These are phyloP conservation scores for Odontophorus gujanensis DNA, from an alignment of 2,113 vertebrate genomes.

Conservation along the genomic window DNA sequence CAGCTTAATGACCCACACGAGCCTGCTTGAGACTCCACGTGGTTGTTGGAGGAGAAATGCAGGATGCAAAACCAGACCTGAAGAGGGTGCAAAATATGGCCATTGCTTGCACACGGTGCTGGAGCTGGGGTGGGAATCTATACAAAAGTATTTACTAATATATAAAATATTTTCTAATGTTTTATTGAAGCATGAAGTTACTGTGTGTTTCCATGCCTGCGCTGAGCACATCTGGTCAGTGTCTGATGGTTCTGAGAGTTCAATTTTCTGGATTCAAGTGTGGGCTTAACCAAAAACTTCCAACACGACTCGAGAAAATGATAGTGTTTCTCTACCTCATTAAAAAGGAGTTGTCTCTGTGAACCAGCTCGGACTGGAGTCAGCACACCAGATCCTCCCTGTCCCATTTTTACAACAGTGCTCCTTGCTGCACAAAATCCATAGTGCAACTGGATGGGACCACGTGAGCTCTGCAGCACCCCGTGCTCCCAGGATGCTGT, in stretches of 20 bases:
- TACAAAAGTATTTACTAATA: neutral
- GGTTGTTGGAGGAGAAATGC: neutral
- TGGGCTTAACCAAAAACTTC: neutral
- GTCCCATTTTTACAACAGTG: neutral
- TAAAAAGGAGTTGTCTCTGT: neutral
- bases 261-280: neutral
- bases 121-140: neutral
- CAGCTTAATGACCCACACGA: neutral
- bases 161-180: neutral
- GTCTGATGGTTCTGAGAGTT: neutral
- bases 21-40: neutral
- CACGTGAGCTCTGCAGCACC: neutral
- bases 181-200: neutral
- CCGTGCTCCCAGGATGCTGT: fast-evolving
- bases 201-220: neutral
- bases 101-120: neutral
- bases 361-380: neutral
- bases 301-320: neutral
- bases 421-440: neutral
- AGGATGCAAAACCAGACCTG: neutral
- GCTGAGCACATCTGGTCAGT: neutral
- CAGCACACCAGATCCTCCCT: neutral
- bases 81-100: neutral
- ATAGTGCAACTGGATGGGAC: neutral
- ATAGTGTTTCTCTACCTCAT: neutral